Conservation (phyloP, 1,140 invertebrate genomes). For the Aricia agestis region DNA sequence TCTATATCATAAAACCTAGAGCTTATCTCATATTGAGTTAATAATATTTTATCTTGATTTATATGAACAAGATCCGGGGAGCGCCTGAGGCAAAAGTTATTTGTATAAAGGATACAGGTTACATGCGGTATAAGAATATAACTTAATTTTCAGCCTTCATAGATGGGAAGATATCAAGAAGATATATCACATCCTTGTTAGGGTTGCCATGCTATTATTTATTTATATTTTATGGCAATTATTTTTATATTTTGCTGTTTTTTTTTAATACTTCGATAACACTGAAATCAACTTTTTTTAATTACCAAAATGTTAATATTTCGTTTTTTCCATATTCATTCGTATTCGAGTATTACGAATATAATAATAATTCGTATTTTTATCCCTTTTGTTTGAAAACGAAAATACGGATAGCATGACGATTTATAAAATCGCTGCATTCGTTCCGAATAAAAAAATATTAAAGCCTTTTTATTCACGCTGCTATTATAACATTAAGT, state of each 20-base stretch:
- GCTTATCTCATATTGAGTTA: no score
- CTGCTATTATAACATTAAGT: neutral
- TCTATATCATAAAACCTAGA: no score
- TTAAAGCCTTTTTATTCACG: neutral
- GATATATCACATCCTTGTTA: constrained; percentile 1
- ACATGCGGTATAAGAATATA: constrained; percentile 11
- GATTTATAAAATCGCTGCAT: neutral
- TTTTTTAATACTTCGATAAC: no score
- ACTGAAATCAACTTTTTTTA: no score
- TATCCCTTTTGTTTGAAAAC: neutral
- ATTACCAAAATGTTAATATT: no score
- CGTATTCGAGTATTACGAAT: neutral
- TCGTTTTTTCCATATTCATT: neutral
- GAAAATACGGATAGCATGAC: neutral
- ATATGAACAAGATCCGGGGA: neutral
- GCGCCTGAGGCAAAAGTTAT: neutral
- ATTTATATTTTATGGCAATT: no score
- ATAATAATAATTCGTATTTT: neutral
- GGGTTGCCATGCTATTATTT: neutral
- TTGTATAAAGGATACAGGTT: constrained; percentile 17
- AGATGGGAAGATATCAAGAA: constrained; percentile 14
- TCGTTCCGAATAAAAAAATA: neutral
- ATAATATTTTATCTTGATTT: neutral
- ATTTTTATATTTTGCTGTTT: no score
- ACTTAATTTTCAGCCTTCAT: constrained; percentile 13